Base-by-base conservation (phyloP, 2,888 invertebrate species). In the Chrysolina oricalcia region DNA sequence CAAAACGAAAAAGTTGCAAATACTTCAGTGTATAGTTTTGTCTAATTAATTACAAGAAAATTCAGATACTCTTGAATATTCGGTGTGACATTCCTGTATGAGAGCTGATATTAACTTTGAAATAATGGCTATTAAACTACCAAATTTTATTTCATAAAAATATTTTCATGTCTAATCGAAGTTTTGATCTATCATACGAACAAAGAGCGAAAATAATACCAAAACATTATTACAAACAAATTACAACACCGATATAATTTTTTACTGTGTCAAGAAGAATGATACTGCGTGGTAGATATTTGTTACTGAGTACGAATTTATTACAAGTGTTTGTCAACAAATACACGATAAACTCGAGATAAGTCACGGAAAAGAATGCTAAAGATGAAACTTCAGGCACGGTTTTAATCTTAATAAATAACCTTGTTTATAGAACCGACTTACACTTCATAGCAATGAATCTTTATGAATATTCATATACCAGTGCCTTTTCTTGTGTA, bases 351-450 rank as follows among this genome's bases (percentile, higher is more conserved):
- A 59, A 59, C 23, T 59, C 13, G 5, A 53, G 21, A 21, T 53
- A 21, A 53, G 21, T 19, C 15, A 59, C 27, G 59, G 17, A n/a
- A 15, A 41, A 68, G 11, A 53, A 27, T 53, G 53, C 21, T 35
- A 19, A 68, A 48, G 46, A 48, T 67, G 23, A 40, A 67, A 67
- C 67, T 13, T 11, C n/a, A 6, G 59, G 27, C 59, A 59, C n/a
- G 15, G n/a, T 27, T 68, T 53, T 15, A 53, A 53, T 68, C 40
- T 68, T n/a, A 68, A 53, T 53, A 53, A 48, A 67, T 67, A 27
- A n/a, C 67, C 27, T 46, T 27, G 50, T 67, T 67, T 67, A 50
- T 50, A 9, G 50, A 17, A 17, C 43, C 21, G 43, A 19, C 23
- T 27, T 65, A 43, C 41, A 46, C 17, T 53, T 11, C 19, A 53